A percentile compares a stretch with the other conserved stretches of the same genome.
Conservation (phyloP, 2,888 invertebrate genomes). For the Ecliptopera silaceata region DNA sequence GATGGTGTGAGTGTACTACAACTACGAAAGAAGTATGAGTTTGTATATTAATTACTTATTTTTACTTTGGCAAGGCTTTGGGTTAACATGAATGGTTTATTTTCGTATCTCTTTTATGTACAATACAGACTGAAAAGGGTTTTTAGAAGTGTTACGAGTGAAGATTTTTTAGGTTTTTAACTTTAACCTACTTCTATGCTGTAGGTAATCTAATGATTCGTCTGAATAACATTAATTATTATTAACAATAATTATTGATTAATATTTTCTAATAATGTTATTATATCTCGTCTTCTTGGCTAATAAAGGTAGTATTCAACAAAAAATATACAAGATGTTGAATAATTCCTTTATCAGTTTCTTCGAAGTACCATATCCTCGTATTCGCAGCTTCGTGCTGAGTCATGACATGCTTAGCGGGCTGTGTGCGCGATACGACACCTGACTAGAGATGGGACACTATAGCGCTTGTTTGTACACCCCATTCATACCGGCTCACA, state of each 20-base stretch:
- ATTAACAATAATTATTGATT: too few relatives aligned
- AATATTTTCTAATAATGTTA: too few relatives aligned
- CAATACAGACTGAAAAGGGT: too few relatives aligned
- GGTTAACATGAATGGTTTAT: not conserved
- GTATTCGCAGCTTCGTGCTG: constrained; percentile 14
- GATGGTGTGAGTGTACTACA: constrained; percentile 35
- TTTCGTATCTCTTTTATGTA: not conserved
- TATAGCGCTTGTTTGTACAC: constrained; percentile 54
- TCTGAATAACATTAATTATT: too few relatives aligned
- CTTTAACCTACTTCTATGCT: too few relatives aligned
- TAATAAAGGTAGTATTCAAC: too few relatives aligned
- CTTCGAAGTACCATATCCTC: constrained; percentile 13
- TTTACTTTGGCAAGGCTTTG: constrained; percentile 11
- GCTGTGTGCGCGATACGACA: constrained; percentile 47
- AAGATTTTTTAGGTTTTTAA: too few relatives aligned
- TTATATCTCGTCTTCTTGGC: too few relatives aligned
- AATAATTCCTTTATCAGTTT: not conserved
- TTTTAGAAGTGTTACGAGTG: too few relatives aligned
- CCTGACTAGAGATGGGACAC: constrained; percentile 54
- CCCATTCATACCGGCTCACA: constrained; percentile 57
- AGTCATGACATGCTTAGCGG: constrained; percentile 33
- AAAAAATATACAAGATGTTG: too few relatives aligned
- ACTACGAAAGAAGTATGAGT: constrained; percentile 38
- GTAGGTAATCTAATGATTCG: too few relatives aligned
- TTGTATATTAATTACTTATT: constrained; percentile 28